phyloP scores from a whole-genome alignment of 30 jellyfish, hydroid and myxozoan genomes.

The Chironex yamaguchii region DNA sequence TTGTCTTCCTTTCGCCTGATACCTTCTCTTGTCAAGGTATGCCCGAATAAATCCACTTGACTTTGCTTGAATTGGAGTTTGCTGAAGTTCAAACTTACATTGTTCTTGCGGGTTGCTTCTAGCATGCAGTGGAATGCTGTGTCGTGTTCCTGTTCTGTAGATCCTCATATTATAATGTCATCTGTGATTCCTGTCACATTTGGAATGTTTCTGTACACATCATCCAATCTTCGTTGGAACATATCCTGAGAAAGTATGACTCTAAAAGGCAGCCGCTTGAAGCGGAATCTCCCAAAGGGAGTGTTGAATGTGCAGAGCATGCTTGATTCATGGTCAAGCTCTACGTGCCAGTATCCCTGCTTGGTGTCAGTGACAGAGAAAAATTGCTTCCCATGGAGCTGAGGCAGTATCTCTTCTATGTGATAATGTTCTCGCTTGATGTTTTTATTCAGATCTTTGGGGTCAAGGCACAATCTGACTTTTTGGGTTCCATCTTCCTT shows the following conservation, averaged over 20 bases:
- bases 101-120: no score
- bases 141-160: no score
- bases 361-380: conserved; percentile 19
- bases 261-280: conserved; percentile 44
- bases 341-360: conserved; percentile 34
- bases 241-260: conserved; percentile 17
- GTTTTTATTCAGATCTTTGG: conserved; percentile 40
- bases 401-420: conserved; percentile 47
- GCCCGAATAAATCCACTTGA: no score
- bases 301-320: conserved; percentile 35
- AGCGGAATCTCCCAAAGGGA: conserved; percentile 43
- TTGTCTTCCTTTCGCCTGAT: no score
- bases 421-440: conserved; percentile 22
- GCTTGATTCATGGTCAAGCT: conserved; percentile 19
- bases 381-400: conserved; percentile 2
- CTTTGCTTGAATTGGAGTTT: no score
- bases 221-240: conserved; percentile 11
- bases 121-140: no score
- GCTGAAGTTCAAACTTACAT: no score
- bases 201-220: neutral
- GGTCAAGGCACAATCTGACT: conserved; percentile 36
- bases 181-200: conserved; percentile 24
- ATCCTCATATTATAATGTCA: conserved; percentile 12
- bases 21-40: no score
- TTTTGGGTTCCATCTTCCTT: no score